Evolutionary conservation across 2,888 invertebrate species (phyloP).

Genomic region (Onthophagus sagittarius): DNA sequence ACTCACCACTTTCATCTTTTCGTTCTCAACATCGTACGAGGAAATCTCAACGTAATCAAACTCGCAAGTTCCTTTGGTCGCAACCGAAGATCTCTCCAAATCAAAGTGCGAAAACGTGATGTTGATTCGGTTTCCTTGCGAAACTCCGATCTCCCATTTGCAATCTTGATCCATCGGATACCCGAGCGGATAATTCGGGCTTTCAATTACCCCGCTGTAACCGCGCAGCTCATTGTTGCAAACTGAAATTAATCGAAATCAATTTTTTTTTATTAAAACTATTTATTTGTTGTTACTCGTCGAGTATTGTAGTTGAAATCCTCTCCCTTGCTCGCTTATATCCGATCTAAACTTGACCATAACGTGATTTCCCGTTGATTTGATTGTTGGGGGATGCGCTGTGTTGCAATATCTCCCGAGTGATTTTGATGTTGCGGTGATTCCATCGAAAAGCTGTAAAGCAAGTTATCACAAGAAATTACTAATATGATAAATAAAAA

Average conservation of each 20-base stretch:
- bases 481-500: too few relatives aligned
- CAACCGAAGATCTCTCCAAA: slow-evolving; percentile 43
- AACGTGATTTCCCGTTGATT: slow-evolving; percentile 60
- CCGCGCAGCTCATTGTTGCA: slow-evolving; percentile 64
- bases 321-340: slow-evolving; percentile 59
- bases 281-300: slow-evolving; percentile 50
- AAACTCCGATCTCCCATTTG: slow-evolving; percentile 71
- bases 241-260: slow-evolving; percentile 45
- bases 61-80: slow-evolving; percentile 46
- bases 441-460: slow-evolving; percentile 62
- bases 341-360: slow-evolving; percentile 73
- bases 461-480: too few relatives aligned
- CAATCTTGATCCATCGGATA: slow-evolving; percentile 66
- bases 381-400: slow-evolving; percentile 49
- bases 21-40: slow-evolving; percentile 43
- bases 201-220: slow-evolving; percentile 75
- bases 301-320: slow-evolving; percentile 74
- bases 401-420: slow-evolving; percentile 62
- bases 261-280: background rate
- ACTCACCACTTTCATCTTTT: slow-evolving; percentile 36
- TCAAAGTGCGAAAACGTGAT: slow-evolving; percentile 78
- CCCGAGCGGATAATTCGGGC: slow-evolving; percentile 73
- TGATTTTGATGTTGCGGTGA: slow-evolving; percentile 51
- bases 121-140: slow-evolving; percentile 74
- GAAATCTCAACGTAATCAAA: slow-evolving; percentile 61